Evolutionary conservation across 1,140 invertebrate genomes (phyloP).

Genomic region (Drosophila hydei): DNA sequence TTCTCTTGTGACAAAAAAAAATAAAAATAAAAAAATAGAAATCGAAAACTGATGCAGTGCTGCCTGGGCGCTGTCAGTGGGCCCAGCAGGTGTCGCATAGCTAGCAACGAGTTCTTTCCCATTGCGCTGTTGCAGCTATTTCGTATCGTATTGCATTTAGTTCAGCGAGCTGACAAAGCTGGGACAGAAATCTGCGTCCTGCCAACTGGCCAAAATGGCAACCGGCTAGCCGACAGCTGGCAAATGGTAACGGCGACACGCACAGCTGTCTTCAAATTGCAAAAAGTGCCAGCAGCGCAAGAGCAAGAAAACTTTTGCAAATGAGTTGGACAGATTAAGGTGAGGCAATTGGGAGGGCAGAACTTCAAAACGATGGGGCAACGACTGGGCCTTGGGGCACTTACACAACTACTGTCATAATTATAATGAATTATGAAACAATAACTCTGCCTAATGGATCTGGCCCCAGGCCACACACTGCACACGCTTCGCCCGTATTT

Average conservation of each 20-base stretch:
- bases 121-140: conserved; percentile 29
- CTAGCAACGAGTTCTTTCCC: background rate
- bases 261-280: conserved; percentile 54
- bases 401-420: conserved; percentile 70
- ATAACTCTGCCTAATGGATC: conserved; percentile 53
- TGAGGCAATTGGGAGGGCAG: background rate
- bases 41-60: no score
- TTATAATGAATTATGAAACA: conserved; percentile 79
- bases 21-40: background rate
- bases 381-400: conserved; percentile 35
- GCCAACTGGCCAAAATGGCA: conserved; percentile 15
- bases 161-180: conserved; percentile 36
- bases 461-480: conserved; percentile 14
- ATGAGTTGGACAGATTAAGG: conserved; percentile 45
- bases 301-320: conserved; percentile 57
- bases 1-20: background rate
- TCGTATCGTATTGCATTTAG: conserved; percentile 51
- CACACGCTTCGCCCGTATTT: conserved; percentile 4
- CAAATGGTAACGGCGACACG: conserved; percentile 34
- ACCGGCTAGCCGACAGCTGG: conserved; percentile 15
- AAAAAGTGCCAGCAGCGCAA: conserved; percentile 56
- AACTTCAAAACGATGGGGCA: conserved; percentile 54
- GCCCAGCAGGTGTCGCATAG: conserved; percentile 17
- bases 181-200: conserved; percentile 37
- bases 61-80: conserved; percentile 1